Base-by-base conservation (phyloP, 2,113 vertebrate species). In the Platichthys flesus region DNA sequence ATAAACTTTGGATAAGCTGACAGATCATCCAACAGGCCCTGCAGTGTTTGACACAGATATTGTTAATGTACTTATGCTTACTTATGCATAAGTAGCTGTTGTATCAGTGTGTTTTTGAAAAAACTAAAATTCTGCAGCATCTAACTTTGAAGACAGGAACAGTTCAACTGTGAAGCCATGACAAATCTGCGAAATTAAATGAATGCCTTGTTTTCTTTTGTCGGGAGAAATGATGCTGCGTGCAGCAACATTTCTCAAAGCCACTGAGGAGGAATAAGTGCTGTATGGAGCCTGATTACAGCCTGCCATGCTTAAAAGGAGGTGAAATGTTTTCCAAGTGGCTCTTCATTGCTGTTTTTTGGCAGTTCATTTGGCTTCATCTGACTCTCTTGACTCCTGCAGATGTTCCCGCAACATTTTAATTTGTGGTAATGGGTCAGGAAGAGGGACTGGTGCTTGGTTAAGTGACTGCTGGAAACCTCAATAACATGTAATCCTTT, bases 341-440 rank as follows among this genome's bases (percentile, higher is more conserved):
- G 56, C 69, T 61, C 51, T 56, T 79, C 52, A 67, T 55, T 7
- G 20, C 45, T 65, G 24, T 74, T 74, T 57, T 71, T 14, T 54
- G 68, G 24, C 45, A 55, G 67, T 65, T 77, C 45, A 54, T 81
- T 70, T 76, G 56, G 67, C 66, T 81, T 64, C 31, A 52, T 79
- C 56, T 73, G 69, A 76, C 59, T 78, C 59, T 76, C 81, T 69
- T 82, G 76, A 80, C 74, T 74, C 40, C 10, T 75, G 63, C 78
- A 70, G 67, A 84, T 80, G 67, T 75, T 76, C 28, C 56, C n/a
- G 59, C 62, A 85, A 83, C 85, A 77, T 85, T 79, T 86, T 64
- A 73, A 81, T 79, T 67, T 67, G 69, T 35, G 59, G 56, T 81
- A 78, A 85, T 88, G 79, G 74, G 14, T 52, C 35, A 54, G 52